These are phyloP conservation scores for Oscheius sp. DNA, from an alignment of 1,140 invertebrate genomes.

Conservation along the genomic window DNA sequence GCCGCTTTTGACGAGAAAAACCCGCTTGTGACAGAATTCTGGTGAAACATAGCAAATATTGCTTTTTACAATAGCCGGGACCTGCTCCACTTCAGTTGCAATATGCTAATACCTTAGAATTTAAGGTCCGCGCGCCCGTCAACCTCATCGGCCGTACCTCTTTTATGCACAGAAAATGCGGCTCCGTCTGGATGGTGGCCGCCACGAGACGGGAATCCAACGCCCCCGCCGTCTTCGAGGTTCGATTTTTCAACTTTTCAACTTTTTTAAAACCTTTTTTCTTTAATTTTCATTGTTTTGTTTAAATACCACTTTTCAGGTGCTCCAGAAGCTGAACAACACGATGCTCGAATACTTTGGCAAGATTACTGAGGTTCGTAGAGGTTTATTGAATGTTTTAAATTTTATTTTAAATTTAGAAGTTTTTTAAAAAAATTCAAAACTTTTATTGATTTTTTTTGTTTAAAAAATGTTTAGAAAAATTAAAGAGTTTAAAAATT, in stretches of 20 bases:
- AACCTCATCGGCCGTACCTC: slow-evolving; percentile 96
- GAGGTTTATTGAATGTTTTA: neutral
- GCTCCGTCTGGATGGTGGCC: slow-evolving; percentile 95
- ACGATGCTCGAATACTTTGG: slow-evolving; percentile 99
- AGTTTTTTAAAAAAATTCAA: too few relatives aligned
- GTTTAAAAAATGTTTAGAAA: too few relatives aligned
- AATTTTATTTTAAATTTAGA: too few relatives aligned
- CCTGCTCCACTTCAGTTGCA: neutral
- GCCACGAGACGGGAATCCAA: slow-evolving; percentile 79
- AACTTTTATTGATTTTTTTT: too few relatives aligned
- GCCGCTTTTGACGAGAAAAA: too few relatives aligned
- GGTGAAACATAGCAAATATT: neutral
- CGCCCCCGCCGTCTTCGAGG: slow-evolving; percentile 9
- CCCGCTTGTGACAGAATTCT: too few relatives aligned
- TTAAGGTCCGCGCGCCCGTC: slow-evolving; percentile 86
- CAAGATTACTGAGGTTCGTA: slow-evolving; percentile 80
- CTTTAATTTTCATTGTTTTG: neutral
- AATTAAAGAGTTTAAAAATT: neutral
- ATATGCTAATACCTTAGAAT: neutral
- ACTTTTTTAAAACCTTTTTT: too few relatives aligned
- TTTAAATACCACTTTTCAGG: neutral
- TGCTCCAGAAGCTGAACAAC: slow-evolving; percentile 87
- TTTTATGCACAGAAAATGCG: slow-evolving; percentile 94
- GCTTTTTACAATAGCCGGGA: neutral
- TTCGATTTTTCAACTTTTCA: too few relatives aligned